Percentiles rank a stretch among this genome's conserved stretches.
phyloP scores from a whole-genome alignment of 2,888 invertebrate genomes.

The Cephus rjabovi region DNA sequence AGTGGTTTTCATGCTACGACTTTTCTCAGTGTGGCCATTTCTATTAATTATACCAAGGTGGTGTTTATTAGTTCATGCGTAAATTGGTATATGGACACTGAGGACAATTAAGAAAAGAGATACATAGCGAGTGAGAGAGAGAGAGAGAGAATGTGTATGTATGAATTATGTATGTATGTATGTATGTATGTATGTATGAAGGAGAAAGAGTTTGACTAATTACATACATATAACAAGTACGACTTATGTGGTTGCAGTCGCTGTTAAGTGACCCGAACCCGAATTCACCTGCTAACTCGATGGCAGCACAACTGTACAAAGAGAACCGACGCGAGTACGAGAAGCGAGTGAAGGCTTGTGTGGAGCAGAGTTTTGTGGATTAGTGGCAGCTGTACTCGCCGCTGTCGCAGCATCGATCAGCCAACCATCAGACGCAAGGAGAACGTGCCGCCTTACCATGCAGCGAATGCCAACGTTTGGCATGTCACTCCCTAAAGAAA shows the following conservation, averaged over 20 bases:
- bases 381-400: slow-evolving; percentile 68
- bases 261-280: slow-evolving; percentile 99
- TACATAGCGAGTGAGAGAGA: neutral
- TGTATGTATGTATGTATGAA: slow-evolving; percentile 5
- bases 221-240: slow-evolving; percentile 35
- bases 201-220: neutral
- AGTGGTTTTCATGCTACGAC: neutral
- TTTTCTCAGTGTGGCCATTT: neutral
- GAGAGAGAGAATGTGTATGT: neutral
- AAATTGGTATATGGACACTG: neutral
- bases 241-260: slow-evolving; percentile 80
- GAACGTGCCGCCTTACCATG: slow-evolving; percentile 59
- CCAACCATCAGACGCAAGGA: slow-evolving; percentile 49
- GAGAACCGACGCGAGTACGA: slow-evolving; percentile 99
- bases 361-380: slow-evolving; percentile 99
- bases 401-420: slow-evolving; percentile 34
- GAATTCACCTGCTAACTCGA: slow-evolving; percentile 98
- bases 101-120: neutral
- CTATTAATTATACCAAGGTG: neutral
- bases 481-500: slow-evolving; percentile 55
- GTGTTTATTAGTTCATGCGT: neutral
- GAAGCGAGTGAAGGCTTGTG: slow-evolving; percentile 98
- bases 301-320: slow-evolving; percentile 99
- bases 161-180: neutral
- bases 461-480: slow-evolving; percentile 60